Base-by-base conservation (phyloP, 2,888 invertebrate genomes). In the Nowickia ferox region DNA sequence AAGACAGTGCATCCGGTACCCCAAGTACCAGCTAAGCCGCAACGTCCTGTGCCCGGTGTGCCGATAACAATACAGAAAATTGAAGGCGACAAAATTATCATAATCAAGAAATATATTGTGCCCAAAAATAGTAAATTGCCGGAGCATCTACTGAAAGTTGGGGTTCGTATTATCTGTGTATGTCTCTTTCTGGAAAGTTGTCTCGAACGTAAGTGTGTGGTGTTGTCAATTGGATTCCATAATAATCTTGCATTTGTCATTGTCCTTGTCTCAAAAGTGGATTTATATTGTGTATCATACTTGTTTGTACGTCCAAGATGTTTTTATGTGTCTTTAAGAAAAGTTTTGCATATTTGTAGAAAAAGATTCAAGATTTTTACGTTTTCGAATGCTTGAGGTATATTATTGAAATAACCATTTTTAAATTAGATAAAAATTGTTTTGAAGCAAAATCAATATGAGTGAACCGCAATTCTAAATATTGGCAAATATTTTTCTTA, bases 11-110 rank as follows among this genome's bases (percentile, higher is more conserved):
- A 89, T 4, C 79, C 86, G 3, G 55, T 71, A 9, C 77, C 86
- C n/a, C 78, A 87, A 9, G 53, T 86, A 30, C 75, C 87, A 1
- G 80, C 74, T 1, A 91, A 89, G 30, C 88, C 89, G 2, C 88
- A 89, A 75, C 90, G 91, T 8, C 92, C 91, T 0, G 88, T 88
- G 80, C 83, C 88, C 0, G 92, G 93, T 8, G 92, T 92, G 46
- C 93, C 93, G 17, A 92, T 93, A 81, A 93, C 92, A 6, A 92
- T 93, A 76, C 92, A 93, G 77, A 92, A 89, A 87, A 93, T 93
- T 88, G 93, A 92, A 89, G 93, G 93, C 79, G 93, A 93, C 89
- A 93, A 93, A 88, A 93, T 93, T 61, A 92, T 93, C 44, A 93
- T 93, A 71, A 93, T 93, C 79, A 93, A 93, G 89, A 93, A 93